Conservation (phyloP, 2,797 vertebrate genomes). For the Denticeps clupeoides region DNA sequence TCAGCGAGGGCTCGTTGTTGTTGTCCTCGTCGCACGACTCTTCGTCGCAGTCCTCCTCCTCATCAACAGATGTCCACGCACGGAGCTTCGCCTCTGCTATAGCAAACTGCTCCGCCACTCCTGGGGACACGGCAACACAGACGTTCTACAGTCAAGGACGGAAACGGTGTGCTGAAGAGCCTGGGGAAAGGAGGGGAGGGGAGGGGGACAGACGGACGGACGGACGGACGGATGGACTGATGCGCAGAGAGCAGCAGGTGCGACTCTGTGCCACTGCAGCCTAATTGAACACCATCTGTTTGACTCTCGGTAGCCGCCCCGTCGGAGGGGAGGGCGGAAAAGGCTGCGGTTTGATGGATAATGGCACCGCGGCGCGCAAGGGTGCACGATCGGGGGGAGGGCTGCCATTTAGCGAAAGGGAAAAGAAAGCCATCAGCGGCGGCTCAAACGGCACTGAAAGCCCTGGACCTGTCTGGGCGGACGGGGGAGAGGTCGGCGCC, state of each 20-base stretch:
- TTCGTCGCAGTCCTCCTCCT: slow-evolving; percentile 63
- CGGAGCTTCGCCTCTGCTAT: slow-evolving; percentile 94
- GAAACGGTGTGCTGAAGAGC: too few species aligned
- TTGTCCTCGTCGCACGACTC: slow-evolving; percentile 81
- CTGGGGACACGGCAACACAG: slow-evolving; percentile 38
- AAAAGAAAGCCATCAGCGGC: background rate
- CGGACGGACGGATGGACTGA: background rate
- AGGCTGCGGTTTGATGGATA: slow-evolving; percentile 23
- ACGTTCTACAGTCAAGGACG: background rate
- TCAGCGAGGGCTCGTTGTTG: slow-evolving; percentile 44
- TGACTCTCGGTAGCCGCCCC: slow-evolving; percentile 40
- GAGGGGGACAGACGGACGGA: background rate
- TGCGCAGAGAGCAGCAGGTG: slow-evolving; percentile 10
- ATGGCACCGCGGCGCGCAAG: background rate
- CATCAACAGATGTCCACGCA: slow-evolving; percentile 90
- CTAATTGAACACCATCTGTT: slow-evolving; percentile 53
- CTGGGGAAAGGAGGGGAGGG: background rate
- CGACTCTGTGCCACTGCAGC: slow-evolving; percentile 18
- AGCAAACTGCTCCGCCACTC: slow-evolving; percentile 92
- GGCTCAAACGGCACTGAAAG: background rate
- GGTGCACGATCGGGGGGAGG: background rate
- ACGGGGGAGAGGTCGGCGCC: background rate
- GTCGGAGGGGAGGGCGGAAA: slow-evolving; percentile 27
- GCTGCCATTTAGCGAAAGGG: too few species aligned
- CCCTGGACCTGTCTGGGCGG: background rate